These are phyloP conservation scores for Athetis lepigone DNA, from an alignment of 2,888 invertebrate species.

Conservation along the genomic window DNA sequence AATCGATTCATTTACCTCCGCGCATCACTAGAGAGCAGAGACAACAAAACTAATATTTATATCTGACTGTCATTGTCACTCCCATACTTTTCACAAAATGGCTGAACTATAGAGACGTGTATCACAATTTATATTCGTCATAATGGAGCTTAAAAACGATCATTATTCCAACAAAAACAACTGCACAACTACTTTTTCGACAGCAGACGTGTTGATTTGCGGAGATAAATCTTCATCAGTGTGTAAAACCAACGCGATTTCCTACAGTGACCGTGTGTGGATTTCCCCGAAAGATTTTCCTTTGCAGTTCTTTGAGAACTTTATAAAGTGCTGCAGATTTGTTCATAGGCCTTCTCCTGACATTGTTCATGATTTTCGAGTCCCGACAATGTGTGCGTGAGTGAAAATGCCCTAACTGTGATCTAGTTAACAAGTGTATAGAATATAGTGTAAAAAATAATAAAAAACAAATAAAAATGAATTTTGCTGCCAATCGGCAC, in stretches of 20 bases:
- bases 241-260: constrained; percentile 69
- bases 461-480: constrained; percentile 72
- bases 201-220: constrained; percentile 72
- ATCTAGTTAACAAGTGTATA: constrained; percentile 64
- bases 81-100: constrained; percentile 83
- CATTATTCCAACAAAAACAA: constrained; percentile 76
- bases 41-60: constrained; percentile 52
- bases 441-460: constrained; percentile 55
- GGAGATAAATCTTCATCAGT: constrained; percentile 71
- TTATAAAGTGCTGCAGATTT: constrained; percentile 74
- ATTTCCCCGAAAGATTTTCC: constrained; percentile 68
- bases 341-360: constrained; percentile 79
- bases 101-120: constrained; percentile 89
- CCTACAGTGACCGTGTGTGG: constrained; percentile 71
- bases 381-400: constrained; percentile 70
- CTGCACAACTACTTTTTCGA: constrained; percentile 73
- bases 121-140: constrained; percentile 72
- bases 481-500: constrained; percentile 78
- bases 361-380: constrained; percentile 69
- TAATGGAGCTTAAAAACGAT: constrained; percentile 85
- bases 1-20: constrained; percentile 5
- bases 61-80: constrained; percentile 50
- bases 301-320: constrained; percentile 67
- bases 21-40: constrained; percentile 40
- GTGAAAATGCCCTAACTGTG: constrained; percentile 77